A percentile compares a stretch with the other conserved stretches of the same genome.
Conservation (phyloP, 2,888 invertebrate genomes). For the Ceraclea dissimilis region DNA sequence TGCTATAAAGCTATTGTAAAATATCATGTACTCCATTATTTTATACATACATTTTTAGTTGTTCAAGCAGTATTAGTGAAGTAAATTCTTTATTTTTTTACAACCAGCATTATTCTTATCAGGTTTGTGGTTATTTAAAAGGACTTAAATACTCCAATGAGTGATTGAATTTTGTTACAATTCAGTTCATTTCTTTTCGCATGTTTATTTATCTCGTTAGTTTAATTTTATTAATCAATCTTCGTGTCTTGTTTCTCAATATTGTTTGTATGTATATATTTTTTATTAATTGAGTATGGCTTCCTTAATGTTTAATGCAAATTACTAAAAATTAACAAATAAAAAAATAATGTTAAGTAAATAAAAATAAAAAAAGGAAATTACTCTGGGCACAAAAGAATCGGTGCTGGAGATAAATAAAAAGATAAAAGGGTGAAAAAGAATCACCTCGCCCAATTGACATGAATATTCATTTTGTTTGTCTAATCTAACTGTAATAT, state of each 20-base stretch:
- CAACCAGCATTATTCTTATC: too few species aligned
- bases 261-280: background rate
- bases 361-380: background rate
- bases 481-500: too few species aligned
- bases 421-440: background rate
- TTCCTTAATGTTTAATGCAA: background rate
- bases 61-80: too few species aligned
- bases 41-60: too few species aligned
- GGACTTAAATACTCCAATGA: too few species aligned
- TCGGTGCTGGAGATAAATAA: background rate
- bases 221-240: background rate
- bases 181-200: too few species aligned
- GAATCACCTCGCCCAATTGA: background rate
- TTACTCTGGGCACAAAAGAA: constrained; percentile 1
- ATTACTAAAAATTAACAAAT: background rate
- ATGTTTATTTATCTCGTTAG: too few species aligned
- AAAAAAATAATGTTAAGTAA: background rate
- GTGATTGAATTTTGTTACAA: too few species aligned
- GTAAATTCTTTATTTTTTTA: too few species aligned
- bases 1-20: too few species aligned
- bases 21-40: too few species aligned
- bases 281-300: background rate
- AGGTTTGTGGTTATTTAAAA: too few species aligned
- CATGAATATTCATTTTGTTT: background rate
- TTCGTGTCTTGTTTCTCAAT: background rate